phyloP scores from a whole-genome alignment of 2,113 vertebrate species.

The Probosciger aterrimus region DNA sequence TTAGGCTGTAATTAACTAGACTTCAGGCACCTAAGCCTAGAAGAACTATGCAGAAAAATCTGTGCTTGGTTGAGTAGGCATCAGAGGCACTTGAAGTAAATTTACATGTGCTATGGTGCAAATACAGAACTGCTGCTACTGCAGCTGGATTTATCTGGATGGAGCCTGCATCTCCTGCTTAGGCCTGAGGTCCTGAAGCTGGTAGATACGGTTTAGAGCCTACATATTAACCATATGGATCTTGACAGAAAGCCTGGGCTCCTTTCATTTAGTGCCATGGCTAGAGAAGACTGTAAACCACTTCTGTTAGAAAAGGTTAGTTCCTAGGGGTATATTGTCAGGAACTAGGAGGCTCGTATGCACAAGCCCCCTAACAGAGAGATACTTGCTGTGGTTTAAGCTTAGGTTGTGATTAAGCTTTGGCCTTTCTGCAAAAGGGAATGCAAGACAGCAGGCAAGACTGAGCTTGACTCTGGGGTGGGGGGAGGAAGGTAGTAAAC shows the following conservation, averaged over 20 bases:
- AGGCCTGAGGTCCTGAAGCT: neutral
- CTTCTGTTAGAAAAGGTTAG: neutral
- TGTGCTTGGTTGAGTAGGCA: neutral
- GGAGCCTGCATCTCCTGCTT: neutral
- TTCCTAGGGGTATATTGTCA: accelerated
- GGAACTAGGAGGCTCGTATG: neutral
- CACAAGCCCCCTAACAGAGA: neutral
- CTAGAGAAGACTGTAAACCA: neutral
- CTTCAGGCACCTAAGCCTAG: neutral
- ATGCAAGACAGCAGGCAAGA: neutral
- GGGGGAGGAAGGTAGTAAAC: neutral
- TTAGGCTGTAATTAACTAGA: neutral
- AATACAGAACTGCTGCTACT: neutral
- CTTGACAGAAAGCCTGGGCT: neutral
- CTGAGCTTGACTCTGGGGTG: neutral
- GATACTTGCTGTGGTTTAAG: neutral
- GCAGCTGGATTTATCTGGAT: neutral
- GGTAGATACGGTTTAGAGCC: neutral
- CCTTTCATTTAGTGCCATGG: neutral
- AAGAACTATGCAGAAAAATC: neutral
- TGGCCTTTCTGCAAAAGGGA: neutral
- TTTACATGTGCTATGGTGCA: neutral
- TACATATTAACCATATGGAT: neutral
- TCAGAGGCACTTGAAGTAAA: neutral
- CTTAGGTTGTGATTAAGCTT: neutral